Percentiles rank a stretch among this genome's conserved stretches.
Evolutionary conservation across 2,797 vertebrate genomes (phyloP).

Genomic region (Acanthiza pusilla): DNA sequence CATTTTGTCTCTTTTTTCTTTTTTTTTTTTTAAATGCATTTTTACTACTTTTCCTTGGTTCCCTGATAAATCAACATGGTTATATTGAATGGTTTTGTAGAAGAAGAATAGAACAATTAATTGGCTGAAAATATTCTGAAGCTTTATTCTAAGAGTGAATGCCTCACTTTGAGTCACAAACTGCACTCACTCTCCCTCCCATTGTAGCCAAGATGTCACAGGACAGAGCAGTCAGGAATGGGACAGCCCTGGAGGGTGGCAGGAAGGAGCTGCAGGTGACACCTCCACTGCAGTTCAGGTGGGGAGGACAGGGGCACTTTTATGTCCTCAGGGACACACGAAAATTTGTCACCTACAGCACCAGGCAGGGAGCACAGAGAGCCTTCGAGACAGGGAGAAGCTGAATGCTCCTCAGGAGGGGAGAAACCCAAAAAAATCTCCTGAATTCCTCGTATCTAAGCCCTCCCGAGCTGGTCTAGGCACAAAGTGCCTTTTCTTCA

Average conservation of each 20-base stretch:
- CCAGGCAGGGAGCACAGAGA: background rate
- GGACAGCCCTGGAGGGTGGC: background rate
- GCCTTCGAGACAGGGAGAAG: background rate
- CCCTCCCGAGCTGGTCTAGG: background rate
- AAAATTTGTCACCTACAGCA: rapidly evolving
- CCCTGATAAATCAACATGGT: background rate
- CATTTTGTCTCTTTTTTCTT: background rate
- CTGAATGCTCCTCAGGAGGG: background rate
- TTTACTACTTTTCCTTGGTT: background rate
- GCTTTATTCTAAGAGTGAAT: background rate
- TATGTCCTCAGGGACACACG: rapidly evolving
- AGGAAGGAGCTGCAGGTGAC: background rate
- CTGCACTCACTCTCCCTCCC: background rate
- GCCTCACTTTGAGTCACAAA: background rate
- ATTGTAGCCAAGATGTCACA: background rate
- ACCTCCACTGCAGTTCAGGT: background rate
- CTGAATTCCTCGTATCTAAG: background rate
- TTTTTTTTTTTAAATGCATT: background rate
- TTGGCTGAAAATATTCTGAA: background rate
- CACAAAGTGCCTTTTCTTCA: background rate
- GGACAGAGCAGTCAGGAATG: no score
- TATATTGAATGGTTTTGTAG: background rate
- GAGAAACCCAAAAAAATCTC: background rate
- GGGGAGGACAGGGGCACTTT: background rate
- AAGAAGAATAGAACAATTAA: background rate